These are phyloP conservation scores for Theonella swinhoei DNA, from an alignment of 37 sponge, comb jelly and placozoan genomes.

Conservation along the genomic window DNA sequence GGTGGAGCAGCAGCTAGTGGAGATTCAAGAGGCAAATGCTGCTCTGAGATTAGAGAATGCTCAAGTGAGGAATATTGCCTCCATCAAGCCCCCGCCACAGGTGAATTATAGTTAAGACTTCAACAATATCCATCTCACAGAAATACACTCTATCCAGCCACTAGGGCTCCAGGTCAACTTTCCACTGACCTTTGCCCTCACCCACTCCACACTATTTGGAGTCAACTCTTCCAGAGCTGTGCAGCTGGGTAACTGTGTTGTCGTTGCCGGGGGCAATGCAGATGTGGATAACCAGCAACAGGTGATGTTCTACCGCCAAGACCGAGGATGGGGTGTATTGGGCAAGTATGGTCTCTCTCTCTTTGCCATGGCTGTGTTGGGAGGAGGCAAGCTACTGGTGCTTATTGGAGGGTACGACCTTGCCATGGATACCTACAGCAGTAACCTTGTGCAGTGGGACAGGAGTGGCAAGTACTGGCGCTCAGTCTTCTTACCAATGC, in stretches of 20 bases:
- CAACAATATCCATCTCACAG: background rate
- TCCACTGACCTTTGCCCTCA: background rate
- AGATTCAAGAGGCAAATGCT: background rate
- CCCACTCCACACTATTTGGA: background rate
- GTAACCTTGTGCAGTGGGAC: conserved; percentile 12
- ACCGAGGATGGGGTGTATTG: background rate
- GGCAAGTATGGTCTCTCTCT: conserved; percentile 1
- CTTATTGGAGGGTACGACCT: conserved; percentile 46
- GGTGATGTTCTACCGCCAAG: background rate
- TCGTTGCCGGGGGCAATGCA: conserved; percentile 26
- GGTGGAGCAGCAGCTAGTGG: background rate
- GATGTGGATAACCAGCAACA: background rate
- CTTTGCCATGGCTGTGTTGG: conserved; percentile 42
- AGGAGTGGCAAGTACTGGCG: conserved; percentile 25
- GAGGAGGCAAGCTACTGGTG: background rate
- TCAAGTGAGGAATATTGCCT: background rate
- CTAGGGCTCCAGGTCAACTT: background rate
- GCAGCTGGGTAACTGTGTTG: background rate
- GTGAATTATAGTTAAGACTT: background rate
- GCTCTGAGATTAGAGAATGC: background rate
- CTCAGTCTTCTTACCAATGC: background rate
- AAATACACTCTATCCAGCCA: background rate
- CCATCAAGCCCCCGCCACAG: background rate
- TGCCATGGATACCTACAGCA: conserved; percentile 29
- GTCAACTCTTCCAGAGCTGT: background rate